Base-by-base conservation (phyloP, 2,113 vertebrate genomes). In the Vireo altiloquus region DNA sequence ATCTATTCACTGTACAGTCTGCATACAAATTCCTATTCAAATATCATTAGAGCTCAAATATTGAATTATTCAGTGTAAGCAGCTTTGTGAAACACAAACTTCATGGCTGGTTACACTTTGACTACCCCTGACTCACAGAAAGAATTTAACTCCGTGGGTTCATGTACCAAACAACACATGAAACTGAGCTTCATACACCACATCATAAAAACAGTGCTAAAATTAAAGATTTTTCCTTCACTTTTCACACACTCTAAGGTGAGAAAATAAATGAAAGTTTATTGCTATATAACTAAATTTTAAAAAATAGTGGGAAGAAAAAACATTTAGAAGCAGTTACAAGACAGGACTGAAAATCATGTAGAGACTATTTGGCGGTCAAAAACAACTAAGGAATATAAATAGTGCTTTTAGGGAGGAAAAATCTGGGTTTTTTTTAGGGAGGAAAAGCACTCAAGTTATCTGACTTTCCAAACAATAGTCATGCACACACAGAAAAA, bases 51-150 rank as follows among this genome's bases (percentile, higher is more conserved):
- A 89, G 42, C 60, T 92, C 57, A 87, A 71, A 95, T 79, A 94
- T 76, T 91, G 92, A 96, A 95, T 96, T 91, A 94, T 92, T 94
- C 94, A 94, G 57, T 76, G 74, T 79, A 92, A 94, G 84, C 61
- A 94, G n/a, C 65, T 92, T 84, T 91, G 83, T 91, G 89, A 91
- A 93, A 84, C 91, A 78, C 63, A 89, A 78, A 83, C 80, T 86
- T 93, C 89, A 90, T 81, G 64, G 54, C 47, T 95, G 68, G 87
- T 92, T 92, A 81, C 76, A 89, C 76, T 78, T 57, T 79, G 65
- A 49, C 69, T 92, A 80, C 22, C 53, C 83, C 61, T 90, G 69
- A 92, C 89, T 89, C 46, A 81, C 8, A 31, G 44, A 76, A 97
- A 93, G 37, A 89, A 64, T 89, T 87, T 94, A 84, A 91, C 81